A percentile compares a stretch with the other conserved stretches of the same genome.
Evolutionary conservation across 1,140 invertebrate species (phyloP).

Genomic region (Diorhabda elongata): DNA sequence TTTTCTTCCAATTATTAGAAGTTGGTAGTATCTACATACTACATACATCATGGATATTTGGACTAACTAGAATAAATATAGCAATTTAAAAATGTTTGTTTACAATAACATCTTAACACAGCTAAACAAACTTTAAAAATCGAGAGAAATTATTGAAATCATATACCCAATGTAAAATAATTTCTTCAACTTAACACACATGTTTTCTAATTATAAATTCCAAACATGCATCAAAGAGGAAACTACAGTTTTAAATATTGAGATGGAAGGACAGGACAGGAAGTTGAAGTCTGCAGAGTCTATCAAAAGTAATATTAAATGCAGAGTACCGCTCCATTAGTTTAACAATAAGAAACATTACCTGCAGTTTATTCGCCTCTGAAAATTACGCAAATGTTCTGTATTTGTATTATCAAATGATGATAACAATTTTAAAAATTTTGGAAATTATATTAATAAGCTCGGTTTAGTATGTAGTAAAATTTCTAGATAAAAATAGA

Average conservation of each 20-base stretch:
- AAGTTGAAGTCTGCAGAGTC: slow-evolving; percentile 31
- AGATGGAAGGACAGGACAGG: slow-evolving; percentile 33
- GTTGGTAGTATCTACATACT: too few relatives aligned
- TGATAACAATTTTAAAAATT: too few relatives aligned
- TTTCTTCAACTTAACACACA: slow-evolving; percentile 16
- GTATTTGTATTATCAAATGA: too few relatives aligned
- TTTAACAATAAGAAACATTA: background rate
- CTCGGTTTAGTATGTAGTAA: too few relatives aligned
- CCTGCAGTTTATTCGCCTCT: background rate
- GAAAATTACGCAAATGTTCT: too few relatives aligned
- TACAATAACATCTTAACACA: background rate
- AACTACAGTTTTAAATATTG: slow-evolving; percentile 33
- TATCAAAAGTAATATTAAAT: slow-evolving; percentile 28
- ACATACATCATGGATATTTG: too few relatives aligned
- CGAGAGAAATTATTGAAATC: slow-evolving; percentile 3
- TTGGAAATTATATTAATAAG: too few relatives aligned
- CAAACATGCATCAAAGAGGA: slow-evolving; percentile 34
- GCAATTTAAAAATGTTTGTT: background rate
- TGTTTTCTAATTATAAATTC: slow-evolving; percentile 36
- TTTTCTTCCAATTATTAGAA: too few relatives aligned
- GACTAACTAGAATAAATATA: too few relatives aligned
- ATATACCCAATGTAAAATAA: slow-evolving; percentile 8
- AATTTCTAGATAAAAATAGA: background rate
- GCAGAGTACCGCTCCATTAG: background rate
- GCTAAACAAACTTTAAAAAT: background rate